phyloP scores from a whole-genome alignment of 2,888 invertebrate species.

The Miltochrista miniata region DNA sequence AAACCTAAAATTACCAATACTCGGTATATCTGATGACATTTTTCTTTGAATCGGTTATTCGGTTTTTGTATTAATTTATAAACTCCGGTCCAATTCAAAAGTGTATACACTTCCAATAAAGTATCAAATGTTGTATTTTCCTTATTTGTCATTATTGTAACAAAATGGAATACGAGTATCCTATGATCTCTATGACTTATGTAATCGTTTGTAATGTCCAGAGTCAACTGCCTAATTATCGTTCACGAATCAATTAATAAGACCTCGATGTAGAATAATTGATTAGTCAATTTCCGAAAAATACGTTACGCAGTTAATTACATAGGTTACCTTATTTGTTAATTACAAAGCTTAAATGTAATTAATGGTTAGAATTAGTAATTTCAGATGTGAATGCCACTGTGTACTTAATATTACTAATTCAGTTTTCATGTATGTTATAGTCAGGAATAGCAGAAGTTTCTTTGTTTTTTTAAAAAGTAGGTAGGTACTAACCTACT shows the following conservation, averaged over 20 bases:
- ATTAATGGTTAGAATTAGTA: too few relatives aligned
- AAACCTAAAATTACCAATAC: constrained; percentile 23
- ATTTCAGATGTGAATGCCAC: too few relatives aligned
- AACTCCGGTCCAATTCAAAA: constrained; percentile 40
- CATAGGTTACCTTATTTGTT: background rate
- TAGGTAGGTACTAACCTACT: too few relatives aligned
- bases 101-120: constrained; percentile 37
- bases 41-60: constrained; percentile 21
- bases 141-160: background rate
- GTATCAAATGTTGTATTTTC: constrained; percentile 45
- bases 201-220: background rate
- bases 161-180: background rate
- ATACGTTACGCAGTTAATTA: background rate
- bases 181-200: background rate
- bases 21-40: constrained; percentile 39
- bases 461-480: too few relatives aligned
- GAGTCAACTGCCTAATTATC: background rate
- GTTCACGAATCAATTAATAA: background rate
- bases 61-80: constrained; percentile 37
- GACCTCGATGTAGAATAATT: background rate
- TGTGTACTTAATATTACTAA: too few relatives aligned
- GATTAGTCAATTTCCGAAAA: background rate
- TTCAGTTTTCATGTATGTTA: too few relatives aligned
- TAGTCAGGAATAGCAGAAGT: too few relatives aligned
- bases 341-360: background rate